Evolutionary conservation across 2,888 invertebrate species (phyloP), one percentile per base, ranked within the genome.

Genomic region (Andrena trimmerana): DNA sequence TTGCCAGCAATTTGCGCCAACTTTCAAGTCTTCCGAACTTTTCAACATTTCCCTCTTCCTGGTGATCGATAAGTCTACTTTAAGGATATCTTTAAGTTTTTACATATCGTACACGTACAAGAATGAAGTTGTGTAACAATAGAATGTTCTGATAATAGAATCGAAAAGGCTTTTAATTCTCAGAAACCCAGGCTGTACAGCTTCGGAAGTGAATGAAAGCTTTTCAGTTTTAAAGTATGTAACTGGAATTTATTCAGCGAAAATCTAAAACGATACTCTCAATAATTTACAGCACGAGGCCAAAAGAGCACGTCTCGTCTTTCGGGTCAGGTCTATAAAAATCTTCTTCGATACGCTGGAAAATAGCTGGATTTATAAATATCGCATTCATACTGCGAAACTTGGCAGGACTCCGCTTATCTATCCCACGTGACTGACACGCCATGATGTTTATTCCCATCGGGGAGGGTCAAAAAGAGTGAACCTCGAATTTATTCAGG

Each of bases 401-500:
- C 60, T n/a, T 27, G 5, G 10, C n/a, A 29, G 13, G 8, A 1
- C 10, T 59, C 48, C 59, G 52, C 52, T 78, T 82, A 74, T 78
- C 71, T 82, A 71, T 82, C 50, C 50, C 42, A 10, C 48, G 36
- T 54, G 42, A 63, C 73, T 72, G 60, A 36, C 52, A 52, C n/a
- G 10, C 16, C 16, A 59, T 20, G 66, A 42, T 42, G 42, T 16
- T 48, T 69, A 69, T 62, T n/a, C 54, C n/a, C 10, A 7, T 7
- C 2, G 29, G 29, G 8, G 1, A 5, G 6, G 60, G 52, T 50
- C 60, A 42, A 27, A 67, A 29, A 42, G 54, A 27, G 59, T 48
- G 62, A 66, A 57, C 50, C 16, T 13, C 42, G 54, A 79, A 84
- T 84, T 83, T 81, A 79, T 84, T 80, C 74, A 27, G 62, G 69